Base-by-base conservation (phyloP, 1,140 invertebrate species). In the Cherax quadricarinatus region DNA sequence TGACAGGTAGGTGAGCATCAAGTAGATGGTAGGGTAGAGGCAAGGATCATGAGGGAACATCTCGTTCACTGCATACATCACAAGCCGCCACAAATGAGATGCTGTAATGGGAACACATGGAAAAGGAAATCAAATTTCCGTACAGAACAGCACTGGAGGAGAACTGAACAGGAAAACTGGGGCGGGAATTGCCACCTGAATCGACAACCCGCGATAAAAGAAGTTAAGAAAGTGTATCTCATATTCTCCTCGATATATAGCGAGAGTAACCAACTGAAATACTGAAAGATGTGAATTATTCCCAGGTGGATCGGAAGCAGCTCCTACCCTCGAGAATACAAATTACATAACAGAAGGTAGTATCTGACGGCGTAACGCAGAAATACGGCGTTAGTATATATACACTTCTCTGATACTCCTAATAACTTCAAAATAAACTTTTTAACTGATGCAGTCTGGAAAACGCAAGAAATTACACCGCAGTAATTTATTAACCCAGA, bases 81-180 rank as follows among this genome's bases (percentile, higher is more conserved):
- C 88, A 48, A 24, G 21, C 88, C 81, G 81, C 88, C 81, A 83
- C 88, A 90, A 90, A 90, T 90, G 88, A 90, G 88, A 66, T 84
- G 88, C 49, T 70, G 88, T 90, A 90, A 90, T 90, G 88, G 88
- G 85, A 84, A 84, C 88, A 89, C 88, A 89, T 89, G 88, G 88
- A 79, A 83, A 66, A 80, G 62, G 80, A 90, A 90, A 90, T 90
- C 88, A 90, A 90, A 90, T 90, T 73, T 90, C 88, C 88, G 85
- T 90, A 90, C 88, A 90, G 88, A 90, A 84, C 80, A 84, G 81
- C 88, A 78, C 88, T 90, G 81, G 16, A 83, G 30, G 60, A 83
- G 53, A 89, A 89, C 84, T 82, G 88, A 84, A 89, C 88, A 51
- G 30, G 81, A 89, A 89, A 83, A 89, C 88, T 70, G 87, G 53